Conservation (phyloP, 2,797 vertebrate genomes). For the Mormyrus proboscirostris region DNA sequence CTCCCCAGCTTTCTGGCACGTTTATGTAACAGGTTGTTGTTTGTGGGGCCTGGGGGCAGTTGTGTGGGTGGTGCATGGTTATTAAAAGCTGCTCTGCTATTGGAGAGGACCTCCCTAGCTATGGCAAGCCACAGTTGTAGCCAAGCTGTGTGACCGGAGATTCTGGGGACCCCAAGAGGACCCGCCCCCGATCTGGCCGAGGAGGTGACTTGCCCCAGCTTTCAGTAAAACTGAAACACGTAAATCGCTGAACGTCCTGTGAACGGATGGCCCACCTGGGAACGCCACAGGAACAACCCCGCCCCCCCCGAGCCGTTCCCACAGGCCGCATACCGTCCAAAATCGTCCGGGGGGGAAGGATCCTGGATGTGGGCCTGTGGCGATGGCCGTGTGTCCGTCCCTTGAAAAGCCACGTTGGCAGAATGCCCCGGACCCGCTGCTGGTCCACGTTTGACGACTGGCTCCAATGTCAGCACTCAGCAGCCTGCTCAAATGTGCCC, state of each 20-base stretch:
- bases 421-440: not conserved
- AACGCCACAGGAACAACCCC: too few relatives aligned
- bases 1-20: not conserved
- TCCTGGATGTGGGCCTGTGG: not conserved
- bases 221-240: not conserved
- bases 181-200: not conserved
- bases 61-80: slow-evolving; percentile 1
- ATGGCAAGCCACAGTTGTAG: not conserved
- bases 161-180: not conserved
- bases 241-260: not conserved
- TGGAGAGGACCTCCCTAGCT: not conserved
- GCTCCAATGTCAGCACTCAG: not conserved
- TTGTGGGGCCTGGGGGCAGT: slow-evolving; percentile 7
- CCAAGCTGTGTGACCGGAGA: not conserved
- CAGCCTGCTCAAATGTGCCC: not conserved
- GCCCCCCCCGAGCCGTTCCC: not conserved
- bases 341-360: not conserved
- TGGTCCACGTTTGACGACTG: not conserved
- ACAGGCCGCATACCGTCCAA: not conserved
- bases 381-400: not conserved
- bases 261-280: not conserved
- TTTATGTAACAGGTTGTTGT: slow-evolving; percentile 7
- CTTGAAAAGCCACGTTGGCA: not conserved
- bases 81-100: slow-evolving; percentile 11
- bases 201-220: not conserved